phyloP scores from a whole-genome alignment of 2,888 invertebrate species.

The Drosophila imparisetae region DNA sequence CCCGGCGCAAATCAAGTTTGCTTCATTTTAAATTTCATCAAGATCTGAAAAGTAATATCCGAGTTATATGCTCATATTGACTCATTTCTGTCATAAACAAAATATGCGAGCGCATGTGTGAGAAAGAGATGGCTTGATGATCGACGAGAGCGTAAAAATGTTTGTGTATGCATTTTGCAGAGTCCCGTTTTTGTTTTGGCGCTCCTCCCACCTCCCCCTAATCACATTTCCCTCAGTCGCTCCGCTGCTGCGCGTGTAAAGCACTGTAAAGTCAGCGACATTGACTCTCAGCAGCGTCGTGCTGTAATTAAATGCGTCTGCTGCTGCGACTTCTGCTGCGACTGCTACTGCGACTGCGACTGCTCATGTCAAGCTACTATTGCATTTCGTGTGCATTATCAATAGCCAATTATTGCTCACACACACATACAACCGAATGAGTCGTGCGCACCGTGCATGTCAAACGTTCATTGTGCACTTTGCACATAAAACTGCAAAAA shows the following conservation, averaged over 20 bases:
- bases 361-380: constrained; percentile 10
- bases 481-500: constrained; percentile 24
- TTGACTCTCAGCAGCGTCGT: constrained; percentile 43
- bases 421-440: neutral
- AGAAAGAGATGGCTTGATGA: neutral
- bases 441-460: constrained; percentile 22
- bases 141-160: neutral
- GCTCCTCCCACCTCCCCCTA: constrained; percentile 2
- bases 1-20: neutral
- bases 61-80: neutral
- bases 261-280: constrained; percentile 43
- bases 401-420: constrained; percentile 33
- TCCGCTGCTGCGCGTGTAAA: neutral
- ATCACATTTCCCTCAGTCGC: neutral
- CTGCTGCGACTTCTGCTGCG: constrained; percentile 9
- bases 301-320: constrained; percentile 29
- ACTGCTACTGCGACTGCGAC: neutral
- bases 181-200: neutral
- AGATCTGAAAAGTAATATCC: neutral
- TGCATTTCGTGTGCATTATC: constrained; percentile 43
- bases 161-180: neutral
- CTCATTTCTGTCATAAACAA: neutral
- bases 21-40: neutral
- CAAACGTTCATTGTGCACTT: constrained; percentile 33
- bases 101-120: neutral